Base-by-base conservation (phyloP, 2,888 invertebrate species). In the Gandaritis pyraliata region DNA sequence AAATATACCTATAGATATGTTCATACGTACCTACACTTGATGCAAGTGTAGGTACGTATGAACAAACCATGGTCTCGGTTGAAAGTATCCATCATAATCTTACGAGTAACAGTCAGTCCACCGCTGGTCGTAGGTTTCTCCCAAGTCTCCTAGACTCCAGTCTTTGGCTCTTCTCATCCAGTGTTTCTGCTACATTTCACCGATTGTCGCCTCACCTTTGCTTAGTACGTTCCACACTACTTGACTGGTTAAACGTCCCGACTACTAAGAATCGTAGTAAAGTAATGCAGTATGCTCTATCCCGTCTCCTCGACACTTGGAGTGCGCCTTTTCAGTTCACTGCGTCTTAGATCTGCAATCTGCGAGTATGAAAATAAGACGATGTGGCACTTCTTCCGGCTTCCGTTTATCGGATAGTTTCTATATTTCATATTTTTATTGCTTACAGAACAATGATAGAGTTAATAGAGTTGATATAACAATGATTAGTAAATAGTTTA, bases 301-400 rank as follows among this genome's bases (percentile, higher is more conserved):
- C 41, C 56, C 48, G 43, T 38, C 50, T 50, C 36, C 43, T 46
- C 47, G 33, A 52, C 43, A 61, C 54, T 61, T 36, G 41, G 47
- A 55, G 56, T 61, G 52, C 47, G 33, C 15, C 61, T 15, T 46
- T 30, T 38, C 56, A 56, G 56, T 61, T 61, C 61, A 61, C 61
- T 33, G 51, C 46, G 30, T 51, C 12, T 51, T 60, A 18, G 50
- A 55, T 55, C 60, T 60, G 50, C 51, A 38, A 3, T 29, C 39
- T 16, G 12, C 36, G 39, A 52, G 46, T 16, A 39, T 5, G 29
- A 7, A 13, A 51, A n/a, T 33, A 15, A 11, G 38, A 18, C 33
- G 51, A 61, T 51, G 41, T 18, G 60, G 46, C 46, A 55, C 6
- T n/a, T n/a, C n/a, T n/a, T n/a, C n/a, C n/a, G n/a, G n/a, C n/a